Percentiles rank a stretch among this genome's conserved stretches.
Evolutionary conservation across 2,888 invertebrate species (phyloP).

Genomic region (Synergus itoensis): DNA sequence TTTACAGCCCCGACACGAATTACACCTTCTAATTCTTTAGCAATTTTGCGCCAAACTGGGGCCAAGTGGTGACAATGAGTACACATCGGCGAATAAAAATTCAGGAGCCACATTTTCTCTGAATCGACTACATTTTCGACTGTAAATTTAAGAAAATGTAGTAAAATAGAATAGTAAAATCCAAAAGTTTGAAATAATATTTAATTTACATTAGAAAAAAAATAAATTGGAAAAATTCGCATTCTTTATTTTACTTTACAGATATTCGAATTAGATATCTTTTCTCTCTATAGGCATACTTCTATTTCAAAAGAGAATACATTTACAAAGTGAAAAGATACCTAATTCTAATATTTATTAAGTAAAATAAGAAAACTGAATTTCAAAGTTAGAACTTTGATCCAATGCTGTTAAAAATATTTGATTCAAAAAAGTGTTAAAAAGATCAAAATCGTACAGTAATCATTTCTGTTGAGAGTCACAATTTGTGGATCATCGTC

Average conservation of each 20-base stretch:
- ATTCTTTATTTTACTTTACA: not conserved
- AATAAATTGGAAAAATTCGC: not conserved
- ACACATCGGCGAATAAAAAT: conserved; percentile 93
- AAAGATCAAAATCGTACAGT: conserved; percentile 81
- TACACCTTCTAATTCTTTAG: conserved; percentile 88
- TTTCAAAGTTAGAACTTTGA: too few relatives aligned
- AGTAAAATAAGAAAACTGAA: too few relatives aligned
- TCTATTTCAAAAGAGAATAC: too few relatives aligned
- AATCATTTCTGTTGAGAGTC: conserved; percentile 86
- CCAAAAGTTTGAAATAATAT: conserved; percentile 6
- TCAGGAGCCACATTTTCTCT: conserved; percentile 89
- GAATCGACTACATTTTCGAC: conserved; percentile 79
- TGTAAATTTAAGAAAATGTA: conserved; percentile 59
- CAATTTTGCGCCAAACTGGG: conserved; percentile 90
- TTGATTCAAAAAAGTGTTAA: conserved; percentile 4
- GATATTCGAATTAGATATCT: too few relatives aligned
- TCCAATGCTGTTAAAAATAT: not conserved
- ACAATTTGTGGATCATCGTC: conserved; percentile 91
- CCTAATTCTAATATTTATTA: too few relatives aligned
- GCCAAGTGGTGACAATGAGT: conserved; percentile 91
- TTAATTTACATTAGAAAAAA: not conserved
- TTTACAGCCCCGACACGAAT: conserved; percentile 90
- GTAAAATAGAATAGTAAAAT: conserved; percentile 43
- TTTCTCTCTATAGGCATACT: too few relatives aligned
- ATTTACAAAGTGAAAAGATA: too few relatives aligned